Evolutionary conservation across 2,113 vertebrate genomes (phyloP).

Genomic region (Ovis aries): DNA sequence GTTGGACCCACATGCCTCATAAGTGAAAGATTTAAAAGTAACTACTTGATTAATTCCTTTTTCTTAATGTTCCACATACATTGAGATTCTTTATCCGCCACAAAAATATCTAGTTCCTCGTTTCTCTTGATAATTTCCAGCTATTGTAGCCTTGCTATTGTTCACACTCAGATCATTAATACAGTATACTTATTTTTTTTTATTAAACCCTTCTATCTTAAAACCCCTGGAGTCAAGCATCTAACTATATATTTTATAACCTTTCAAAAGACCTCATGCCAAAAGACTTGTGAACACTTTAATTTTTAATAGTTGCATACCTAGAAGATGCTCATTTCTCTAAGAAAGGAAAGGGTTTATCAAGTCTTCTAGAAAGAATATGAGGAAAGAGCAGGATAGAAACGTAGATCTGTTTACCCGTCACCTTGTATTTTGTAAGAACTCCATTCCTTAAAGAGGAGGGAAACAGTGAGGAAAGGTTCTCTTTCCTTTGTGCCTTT

Average conservation of each 20-base stretch:
- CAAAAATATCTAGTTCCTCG: neutral
- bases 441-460: neutral
- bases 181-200: slow-evolving; percentile 21
- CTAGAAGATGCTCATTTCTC: neutral
- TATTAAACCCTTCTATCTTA: slow-evolving; percentile 26
- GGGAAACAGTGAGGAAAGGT: neutral
- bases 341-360: neutral
- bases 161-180: neutral
- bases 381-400: neutral
- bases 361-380: neutral
- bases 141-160: neutral
- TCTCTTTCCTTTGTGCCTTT: neutral
- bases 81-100: neutral
- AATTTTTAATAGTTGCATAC: neutral
- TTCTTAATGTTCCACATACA: neutral
- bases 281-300: neutral
- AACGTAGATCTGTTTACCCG: neutral
- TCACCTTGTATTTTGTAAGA: neutral
- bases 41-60: neutral
- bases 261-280: neutral
- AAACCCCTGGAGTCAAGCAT: neutral
- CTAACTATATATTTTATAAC: slow-evolving; percentile 5
- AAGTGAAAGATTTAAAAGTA: slow-evolving; percentile 20
- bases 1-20: neutral
- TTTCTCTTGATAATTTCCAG: neutral